Conservation (phyloP, 2,113 vertebrate genomes). For the Pristiophorus japonicus region DNA sequence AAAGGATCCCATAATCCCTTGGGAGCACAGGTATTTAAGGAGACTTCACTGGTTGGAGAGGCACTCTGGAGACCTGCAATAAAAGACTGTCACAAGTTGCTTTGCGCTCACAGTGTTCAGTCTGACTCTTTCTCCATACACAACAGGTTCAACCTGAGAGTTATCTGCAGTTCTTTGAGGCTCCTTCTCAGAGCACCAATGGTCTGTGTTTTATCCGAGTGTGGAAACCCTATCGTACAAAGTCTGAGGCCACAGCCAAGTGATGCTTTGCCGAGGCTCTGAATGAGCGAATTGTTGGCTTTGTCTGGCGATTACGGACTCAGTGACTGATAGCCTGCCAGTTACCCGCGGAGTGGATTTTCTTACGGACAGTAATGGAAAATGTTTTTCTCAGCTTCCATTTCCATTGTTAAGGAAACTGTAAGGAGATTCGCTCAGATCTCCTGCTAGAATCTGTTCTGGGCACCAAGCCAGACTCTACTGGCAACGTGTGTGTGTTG, state of each 20-base stretch:
- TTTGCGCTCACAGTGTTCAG: too few relatives aligned
- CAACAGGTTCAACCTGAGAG: background rate
- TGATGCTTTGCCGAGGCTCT: background rate
- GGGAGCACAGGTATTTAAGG: too few relatives aligned
- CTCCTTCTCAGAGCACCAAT: background rate
- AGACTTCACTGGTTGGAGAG: too few relatives aligned
- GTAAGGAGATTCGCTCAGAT: background rate
- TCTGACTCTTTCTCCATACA: too few relatives aligned
- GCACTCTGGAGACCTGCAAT: too few relatives aligned
- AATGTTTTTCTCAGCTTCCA: background rate
- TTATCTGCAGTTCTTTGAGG: background rate
- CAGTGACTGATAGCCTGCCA: background rate
- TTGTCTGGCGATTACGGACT: background rate
- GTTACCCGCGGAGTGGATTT: background rate
- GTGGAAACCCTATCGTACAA: background rate
- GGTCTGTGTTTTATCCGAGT: background rate
- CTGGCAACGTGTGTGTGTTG: too few relatives aligned
- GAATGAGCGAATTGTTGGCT: background rate
- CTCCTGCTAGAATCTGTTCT: too few relatives aligned
- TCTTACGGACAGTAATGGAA: background rate
- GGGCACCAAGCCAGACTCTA: too few relatives aligned
- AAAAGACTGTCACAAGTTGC: too few relatives aligned
- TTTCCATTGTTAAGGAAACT: constrained; percentile 10
- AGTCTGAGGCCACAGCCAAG: background rate
- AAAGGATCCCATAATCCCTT: too few relatives aligned